A percentile compares a stretch with the other conserved stretches of the same genome.
Evolutionary conservation across 2,113 vertebrate genomes (phyloP).

Genomic region (Amblyopsis rosae): DNA sequence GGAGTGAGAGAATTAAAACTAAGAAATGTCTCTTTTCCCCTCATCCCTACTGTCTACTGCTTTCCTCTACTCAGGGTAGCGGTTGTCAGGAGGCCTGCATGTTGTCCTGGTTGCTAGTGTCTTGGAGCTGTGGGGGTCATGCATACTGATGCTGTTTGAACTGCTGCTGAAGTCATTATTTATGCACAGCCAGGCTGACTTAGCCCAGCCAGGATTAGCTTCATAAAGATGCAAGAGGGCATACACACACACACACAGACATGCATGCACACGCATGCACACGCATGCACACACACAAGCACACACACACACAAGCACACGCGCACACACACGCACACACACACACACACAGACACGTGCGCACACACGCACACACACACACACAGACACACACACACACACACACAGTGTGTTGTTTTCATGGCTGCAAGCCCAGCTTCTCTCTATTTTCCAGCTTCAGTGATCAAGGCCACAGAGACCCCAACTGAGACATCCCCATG

Average conservation of each 20-base stretch:
- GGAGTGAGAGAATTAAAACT: conserved; percentile 38
- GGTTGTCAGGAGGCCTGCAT: conserved; percentile 25
- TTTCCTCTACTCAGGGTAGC: conserved; percentile 14
- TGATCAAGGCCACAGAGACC: conserved; percentile 49
- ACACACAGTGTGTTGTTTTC: conserved; percentile 31
- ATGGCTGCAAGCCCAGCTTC: conserved; percentile 48
- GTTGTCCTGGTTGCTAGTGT: conserved; percentile 57
- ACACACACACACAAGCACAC: conserved; percentile 23
- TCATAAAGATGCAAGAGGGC: conserved; percentile 69
- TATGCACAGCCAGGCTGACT: conserved; percentile 66
- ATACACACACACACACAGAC: conserved; percentile 23
- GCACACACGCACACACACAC: conserved; percentile 6
- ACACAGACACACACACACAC: conserved; percentile 20
- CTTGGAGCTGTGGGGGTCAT: conserved; percentile 63
- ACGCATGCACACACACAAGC: not conserved
- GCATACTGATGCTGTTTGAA: conserved; percentile 76
- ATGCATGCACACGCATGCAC: too few species aligned
- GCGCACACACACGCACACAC: conserved; percentile 11
- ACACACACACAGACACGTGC: not conserved
- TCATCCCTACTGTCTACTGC: not conserved
- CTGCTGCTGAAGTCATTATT: conserved; percentile 72
- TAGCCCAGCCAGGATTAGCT: conserved; percentile 63
- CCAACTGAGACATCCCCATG: conserved; percentile 63
- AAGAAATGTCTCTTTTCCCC: not conserved
- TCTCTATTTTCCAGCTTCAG: conserved; percentile 39